Evolutionary conservation across 2,113 vertebrate species (phyloP).

Genomic region (Limnothrissa miodon): DNA sequence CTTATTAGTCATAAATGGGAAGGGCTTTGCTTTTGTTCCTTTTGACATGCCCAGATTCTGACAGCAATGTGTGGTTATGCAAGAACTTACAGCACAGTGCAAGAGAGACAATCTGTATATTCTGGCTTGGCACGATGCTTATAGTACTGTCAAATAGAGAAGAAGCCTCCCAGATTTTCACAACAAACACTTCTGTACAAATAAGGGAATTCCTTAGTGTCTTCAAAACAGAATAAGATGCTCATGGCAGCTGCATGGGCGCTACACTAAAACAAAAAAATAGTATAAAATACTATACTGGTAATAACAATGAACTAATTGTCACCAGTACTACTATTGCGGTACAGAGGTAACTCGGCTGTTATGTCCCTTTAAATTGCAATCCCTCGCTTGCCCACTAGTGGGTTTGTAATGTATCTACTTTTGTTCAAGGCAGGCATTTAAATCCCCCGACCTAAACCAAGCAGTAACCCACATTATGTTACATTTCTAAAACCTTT

Average conservation of each 20-base stretch:
- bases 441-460: slow-evolving; percentile 73
- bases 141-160: background rate
- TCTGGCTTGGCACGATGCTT: background rate
- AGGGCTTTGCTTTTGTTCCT: background rate
- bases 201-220: background rate
- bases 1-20: slow-evolving; percentile 11
- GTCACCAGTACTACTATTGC: background rate
- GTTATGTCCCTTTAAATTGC: slow-evolving; percentile 41
- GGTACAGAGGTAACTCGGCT: background rate
- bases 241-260: background rate
- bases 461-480: slow-evolving; percentile 51
- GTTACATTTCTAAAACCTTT: background rate
- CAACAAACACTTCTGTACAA: background rate
- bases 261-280: no score
- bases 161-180: background rate
- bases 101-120: background rate
- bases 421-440: slow-evolving; percentile 72
- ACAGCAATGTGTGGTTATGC: background rate
- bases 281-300: background rate
- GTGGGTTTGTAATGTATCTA: slow-evolving; percentile 61
- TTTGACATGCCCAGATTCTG: background rate
- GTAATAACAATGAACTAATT: background rate
- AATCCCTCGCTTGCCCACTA: slow-evolving; percentile 59
- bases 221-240: background rate
- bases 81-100: background rate